These are phyloP conservation scores for Loripinus fragilis DNA, from an alignment of 2,888 invertebrate genomes.

Conservation along the genomic window DNA sequence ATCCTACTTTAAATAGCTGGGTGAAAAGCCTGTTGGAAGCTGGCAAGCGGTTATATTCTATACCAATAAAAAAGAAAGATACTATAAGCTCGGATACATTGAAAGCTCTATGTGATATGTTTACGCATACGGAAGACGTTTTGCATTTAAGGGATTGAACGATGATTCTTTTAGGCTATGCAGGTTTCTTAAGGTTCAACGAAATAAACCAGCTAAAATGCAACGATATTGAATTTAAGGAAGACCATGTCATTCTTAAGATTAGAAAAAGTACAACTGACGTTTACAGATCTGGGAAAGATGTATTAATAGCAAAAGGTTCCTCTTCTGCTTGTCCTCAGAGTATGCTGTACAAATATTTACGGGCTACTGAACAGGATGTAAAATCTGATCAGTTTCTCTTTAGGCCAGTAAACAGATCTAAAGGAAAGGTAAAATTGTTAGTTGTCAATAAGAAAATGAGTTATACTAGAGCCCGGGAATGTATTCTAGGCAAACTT, in stretches of 20 bases:
- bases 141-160: constrained; percentile 20
- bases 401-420: constrained; percentile 34
- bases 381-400: constrained; percentile 26
- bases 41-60: constrained; percentile 32
- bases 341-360: constrained; percentile 34
- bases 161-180: constrained; percentile 22
- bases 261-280: constrained; percentile 38
- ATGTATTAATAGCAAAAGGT: constrained; percentile 32
- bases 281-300: constrained; percentile 25
- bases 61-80: constrained; percentile 41
- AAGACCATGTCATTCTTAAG: constrained; percentile 20
- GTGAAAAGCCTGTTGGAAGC: constrained; percentile 33
- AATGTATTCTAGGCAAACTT: constrained; percentile 31
- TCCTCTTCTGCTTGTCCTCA: constrained; percentile 32
- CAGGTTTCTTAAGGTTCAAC: constrained; percentile 20
- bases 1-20: constrained; percentile 38
- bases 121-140: not conserved
- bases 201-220: constrained; percentile 26
- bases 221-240: constrained; percentile 27
- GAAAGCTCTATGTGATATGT: constrained; percentile 25
- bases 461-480: constrained; percentile 30
- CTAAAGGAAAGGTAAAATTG: not conserved
- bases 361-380: constrained; percentile 4
- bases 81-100: constrained; percentile 34
- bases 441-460: constrained; percentile 19